These are phyloP conservation scores for Caloenas nicobarica DNA, from an alignment of 2,113 vertebrate genomes.

Conservation along the genomic window DNA sequence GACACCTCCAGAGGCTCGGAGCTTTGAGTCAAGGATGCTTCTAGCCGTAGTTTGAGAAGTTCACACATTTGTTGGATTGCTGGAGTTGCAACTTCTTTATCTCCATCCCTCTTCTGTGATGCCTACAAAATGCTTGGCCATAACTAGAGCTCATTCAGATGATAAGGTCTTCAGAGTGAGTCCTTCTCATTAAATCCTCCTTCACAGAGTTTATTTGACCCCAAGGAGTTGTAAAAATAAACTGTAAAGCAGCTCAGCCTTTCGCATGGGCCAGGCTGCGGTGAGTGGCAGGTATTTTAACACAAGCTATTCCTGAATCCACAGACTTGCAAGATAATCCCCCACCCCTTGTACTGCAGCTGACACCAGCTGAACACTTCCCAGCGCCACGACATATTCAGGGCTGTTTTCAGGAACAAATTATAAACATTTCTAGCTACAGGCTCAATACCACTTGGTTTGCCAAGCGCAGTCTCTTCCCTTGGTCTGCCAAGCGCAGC, in stretches of 20 bases:
- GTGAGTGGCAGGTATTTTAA: background rate
- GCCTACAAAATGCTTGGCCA: background rate
- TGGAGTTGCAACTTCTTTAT: background rate
- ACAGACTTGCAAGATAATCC: background rate
- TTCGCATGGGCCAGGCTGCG: background rate
- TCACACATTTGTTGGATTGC: background rate
- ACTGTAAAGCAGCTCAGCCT: background rate
- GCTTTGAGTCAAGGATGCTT: background rate
- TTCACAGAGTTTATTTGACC: background rate
- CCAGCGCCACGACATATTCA: background rate
- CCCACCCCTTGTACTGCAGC: background rate
- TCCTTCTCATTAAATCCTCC: background rate
- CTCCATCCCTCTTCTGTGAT: background rate
- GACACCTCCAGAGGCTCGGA: background rate
- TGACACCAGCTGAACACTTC: background rate
- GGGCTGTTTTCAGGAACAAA: slow-evolving; percentile 15
- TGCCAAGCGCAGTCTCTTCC: background rate
- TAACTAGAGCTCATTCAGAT: background rate
- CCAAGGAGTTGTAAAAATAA: background rate
- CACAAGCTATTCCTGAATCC: background rate
- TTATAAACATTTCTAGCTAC: slow-evolving; percentile 19
- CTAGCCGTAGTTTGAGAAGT: background rate
- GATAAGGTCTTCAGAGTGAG: background rate
- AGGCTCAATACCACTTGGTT: slow-evolving; percentile 1
- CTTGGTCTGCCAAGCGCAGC: background rate